Evolutionary conservation across 2,113 vertebrate genomes (phyloP).

Genomic region (Naja naja): DNA sequence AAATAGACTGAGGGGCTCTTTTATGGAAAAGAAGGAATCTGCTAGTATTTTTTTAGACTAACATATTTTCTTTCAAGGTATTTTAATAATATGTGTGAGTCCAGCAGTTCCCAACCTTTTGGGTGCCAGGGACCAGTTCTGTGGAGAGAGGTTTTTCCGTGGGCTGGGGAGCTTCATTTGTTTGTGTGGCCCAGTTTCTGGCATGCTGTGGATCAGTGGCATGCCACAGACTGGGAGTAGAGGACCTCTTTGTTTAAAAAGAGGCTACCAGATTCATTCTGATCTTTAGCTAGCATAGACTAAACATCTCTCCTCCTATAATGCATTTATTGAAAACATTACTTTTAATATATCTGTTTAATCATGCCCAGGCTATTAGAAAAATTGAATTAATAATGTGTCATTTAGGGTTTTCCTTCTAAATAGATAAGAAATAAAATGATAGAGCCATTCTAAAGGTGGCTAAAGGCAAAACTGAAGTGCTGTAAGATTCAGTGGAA

Average conservation of each 20-base stretch:
- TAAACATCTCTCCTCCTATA: neutral
- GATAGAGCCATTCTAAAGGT: neutral
- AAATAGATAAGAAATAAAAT: neutral
- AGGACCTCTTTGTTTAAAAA: neutral
- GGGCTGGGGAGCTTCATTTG: neutral
- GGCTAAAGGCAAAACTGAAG: neutral
- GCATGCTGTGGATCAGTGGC: neutral
- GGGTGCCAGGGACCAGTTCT: neutral
- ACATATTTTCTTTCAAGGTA: neutral
- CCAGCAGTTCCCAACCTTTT: neutral
- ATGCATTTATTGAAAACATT: neutral
- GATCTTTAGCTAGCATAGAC: neutral
- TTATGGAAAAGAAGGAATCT: neutral
- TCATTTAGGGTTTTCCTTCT: neutral
- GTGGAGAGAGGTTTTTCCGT: neutral
- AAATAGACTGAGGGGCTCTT: neutral
- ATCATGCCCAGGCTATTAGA: accelerated
- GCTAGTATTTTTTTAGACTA: neutral
- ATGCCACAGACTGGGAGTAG: neutral
- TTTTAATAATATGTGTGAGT: neutral
- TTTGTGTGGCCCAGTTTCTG: neutral
- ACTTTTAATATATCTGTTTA: neutral
- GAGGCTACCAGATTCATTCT: neutral
- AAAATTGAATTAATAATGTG: neutral
- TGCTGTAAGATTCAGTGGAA: too few relatives aligned